Base-by-base conservation (phyloP, 2,888 invertebrate genomes). In the Venusia cambrica region DNA sequence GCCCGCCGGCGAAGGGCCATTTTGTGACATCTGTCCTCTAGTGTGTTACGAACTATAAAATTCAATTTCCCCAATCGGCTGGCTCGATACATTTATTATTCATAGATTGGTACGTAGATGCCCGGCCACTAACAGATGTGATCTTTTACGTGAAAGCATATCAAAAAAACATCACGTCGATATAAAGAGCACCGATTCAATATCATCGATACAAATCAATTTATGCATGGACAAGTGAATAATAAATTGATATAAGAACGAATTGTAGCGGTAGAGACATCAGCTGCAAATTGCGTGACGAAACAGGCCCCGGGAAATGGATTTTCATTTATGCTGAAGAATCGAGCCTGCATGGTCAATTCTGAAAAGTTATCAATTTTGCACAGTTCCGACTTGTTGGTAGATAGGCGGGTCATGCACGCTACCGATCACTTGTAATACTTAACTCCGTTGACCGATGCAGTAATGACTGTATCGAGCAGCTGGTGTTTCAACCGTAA, bases 1-100 rank as follows among this genome's bases (percentile, higher is more conserved):
- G 67, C 76, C 79, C 79, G 70, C 62, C 66, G 77, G 77, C 79
- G 60, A 58, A 68, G 73, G 62, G 73, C 73, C 75, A 83, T 83
- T 83, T 78, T 81, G 77, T 80, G 83, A 85, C 87, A 87, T 85
- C 85, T 87, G 87, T 87, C 83, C 77, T 79, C 73, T 62, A 73
- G 76, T 84, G 84, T 84, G 84, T 83, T 84, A 72, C 78, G 68
- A 84, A 76, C 83, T 87, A 85, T 84, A 85, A 87, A 87, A 87
- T 87, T 87, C 85, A 85, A 87, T 87, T 87, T 87, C 84, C 87
- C 80, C 84, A 83, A 85, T 83, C 83, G 85, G 80, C 76, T 64
- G 73, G 73, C 76, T 71, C 79, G 77, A 66, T 76, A 74, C 83
- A 85, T 87, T 87, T 85, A 85, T 85, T 87, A 87, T 87, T 87